A percentile compares a stretch with the other conserved stretches of the same genome.
Evolutionary conservation across 2,888 invertebrate genomes (phyloP).

Genomic region (Morpho deidamia): DNA sequence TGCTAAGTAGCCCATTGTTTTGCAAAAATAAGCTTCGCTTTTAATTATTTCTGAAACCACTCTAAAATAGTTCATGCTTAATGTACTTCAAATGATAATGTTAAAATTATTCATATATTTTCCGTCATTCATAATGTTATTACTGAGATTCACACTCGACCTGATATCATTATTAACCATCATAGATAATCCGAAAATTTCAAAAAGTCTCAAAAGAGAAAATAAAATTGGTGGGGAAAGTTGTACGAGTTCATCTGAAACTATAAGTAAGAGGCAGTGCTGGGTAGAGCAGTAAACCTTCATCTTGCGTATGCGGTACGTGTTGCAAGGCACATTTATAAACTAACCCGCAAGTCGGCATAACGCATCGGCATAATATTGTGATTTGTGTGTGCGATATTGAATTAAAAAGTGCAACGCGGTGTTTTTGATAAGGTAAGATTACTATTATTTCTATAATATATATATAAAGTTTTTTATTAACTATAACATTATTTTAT

Average conservation of each 20-base stretch:
- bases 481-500: too few species aligned
- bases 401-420: conserved; percentile 6
- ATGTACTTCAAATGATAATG: too few species aligned
- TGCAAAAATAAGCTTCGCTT: too few species aligned
- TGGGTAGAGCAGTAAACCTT: conserved; percentile 53
- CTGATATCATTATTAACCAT: too few species aligned
- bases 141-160: too few species aligned
- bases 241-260: conserved; percentile 56
- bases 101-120: too few species aligned
- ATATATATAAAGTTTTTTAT: too few species aligned
- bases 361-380: conserved; percentile 7
- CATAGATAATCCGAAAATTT: conserved; percentile 1
- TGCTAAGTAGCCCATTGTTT: too few species aligned
- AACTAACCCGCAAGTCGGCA: conserved; percentile 1
- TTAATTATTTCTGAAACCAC: too few species aligned
- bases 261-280: conserved; percentile 65
- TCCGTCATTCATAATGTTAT: too few species aligned
- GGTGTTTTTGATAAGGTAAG: neutral
- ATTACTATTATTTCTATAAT: neutral
- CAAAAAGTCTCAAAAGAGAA: conserved; percentile 30
- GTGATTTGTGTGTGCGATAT: conserved; percentile 4
- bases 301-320: conserved; percentile 29
- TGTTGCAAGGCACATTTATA: conserved; percentile 3
- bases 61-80: too few species aligned
- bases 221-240: conserved; percentile 64